Conservation (phyloP, 2,797 vertebrate species). For the Sebastes taczanowskii region DNA sequence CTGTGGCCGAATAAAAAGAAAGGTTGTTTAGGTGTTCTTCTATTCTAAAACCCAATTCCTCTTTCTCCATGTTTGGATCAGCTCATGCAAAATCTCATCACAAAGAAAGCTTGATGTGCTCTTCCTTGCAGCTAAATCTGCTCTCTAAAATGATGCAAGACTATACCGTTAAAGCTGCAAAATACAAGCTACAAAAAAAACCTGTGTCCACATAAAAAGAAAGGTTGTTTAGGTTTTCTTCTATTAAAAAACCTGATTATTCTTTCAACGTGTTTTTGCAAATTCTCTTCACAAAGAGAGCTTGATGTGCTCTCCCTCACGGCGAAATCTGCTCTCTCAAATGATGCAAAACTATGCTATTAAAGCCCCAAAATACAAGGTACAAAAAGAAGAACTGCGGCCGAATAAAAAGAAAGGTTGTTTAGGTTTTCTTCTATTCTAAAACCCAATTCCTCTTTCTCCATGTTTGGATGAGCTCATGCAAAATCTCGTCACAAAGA, state of each 20-base stretch:
- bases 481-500: not conserved
- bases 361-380: not conserved
- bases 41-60: not conserved
- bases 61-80: fast-evolving
- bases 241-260: not conserved
- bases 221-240: not conserved
- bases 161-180: fast-evolving
- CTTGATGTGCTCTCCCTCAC: not conserved
- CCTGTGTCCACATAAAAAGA: no score
- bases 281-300: not conserved
- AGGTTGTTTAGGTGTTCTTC: not conserved
- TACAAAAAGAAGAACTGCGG: not conserved
- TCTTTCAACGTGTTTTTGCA: not conserved
- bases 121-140: fast-evolving
- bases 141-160: no score
- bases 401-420: not conserved
- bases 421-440: not conserved
- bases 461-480: constrained; percentile 18
- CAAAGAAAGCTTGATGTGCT: no score
- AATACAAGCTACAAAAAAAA: no score
- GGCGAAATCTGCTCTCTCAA: not conserved
- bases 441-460: not conserved
- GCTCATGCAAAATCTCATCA: no score
- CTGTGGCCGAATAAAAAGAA: fast-evolving
- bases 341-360: not conserved